These are phyloP conservation scores for Meandrina meandrites DNA, from an alignment of 92 coral and sea anemone species.

Conservation along the genomic window DNA sequence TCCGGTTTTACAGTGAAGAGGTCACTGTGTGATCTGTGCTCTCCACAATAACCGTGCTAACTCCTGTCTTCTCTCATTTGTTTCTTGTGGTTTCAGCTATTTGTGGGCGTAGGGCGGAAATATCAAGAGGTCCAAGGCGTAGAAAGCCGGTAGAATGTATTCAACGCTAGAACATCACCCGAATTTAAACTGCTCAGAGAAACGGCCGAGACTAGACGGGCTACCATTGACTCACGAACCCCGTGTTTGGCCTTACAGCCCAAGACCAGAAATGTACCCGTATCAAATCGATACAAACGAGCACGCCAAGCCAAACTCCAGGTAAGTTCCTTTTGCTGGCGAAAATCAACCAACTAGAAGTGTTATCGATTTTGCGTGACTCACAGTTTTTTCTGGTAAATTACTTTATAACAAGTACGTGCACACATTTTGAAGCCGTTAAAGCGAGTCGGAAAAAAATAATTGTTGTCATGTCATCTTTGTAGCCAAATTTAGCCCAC, in stretches of 20 bases:
- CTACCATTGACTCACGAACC: conserved; percentile 50
- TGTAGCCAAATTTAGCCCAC: conserved; percentile 29
- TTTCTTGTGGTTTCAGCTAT: conserved; percentile 45
- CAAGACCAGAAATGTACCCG: conserved; percentile 46
- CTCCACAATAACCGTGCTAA: conserved; percentile 27
- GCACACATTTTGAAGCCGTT: conserved; percentile 16
- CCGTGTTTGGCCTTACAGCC: conserved; percentile 32
- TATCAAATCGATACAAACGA: conserved; percentile 36
- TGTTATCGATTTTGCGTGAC: background rate
- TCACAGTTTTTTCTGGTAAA: background rate
- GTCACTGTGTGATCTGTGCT: conserved; percentile 33
- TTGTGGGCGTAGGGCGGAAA: conserved; percentile 54
- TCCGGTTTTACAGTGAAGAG: conserved; percentile 43
- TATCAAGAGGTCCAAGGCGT: conserved; percentile 34
- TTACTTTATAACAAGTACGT: background rate
- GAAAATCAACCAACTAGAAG: background rate
- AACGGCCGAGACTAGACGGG: conserved; percentile 20
- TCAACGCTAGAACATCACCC: conserved; percentile 6
- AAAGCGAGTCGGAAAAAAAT: conserved; percentile 11
- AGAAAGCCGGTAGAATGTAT: conserved; percentile 44
- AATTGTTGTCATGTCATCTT: conserved; percentile 22
- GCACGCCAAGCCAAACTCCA: conserved; percentile 37
- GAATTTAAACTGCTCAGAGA: conserved; percentile 17
- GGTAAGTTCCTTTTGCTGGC: conserved; percentile 15
- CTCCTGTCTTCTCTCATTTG: conserved; percentile 23